Evolutionary conservation across 2,888 invertebrate species (phyloP).

Genomic region (Julus scandinavius): DNA sequence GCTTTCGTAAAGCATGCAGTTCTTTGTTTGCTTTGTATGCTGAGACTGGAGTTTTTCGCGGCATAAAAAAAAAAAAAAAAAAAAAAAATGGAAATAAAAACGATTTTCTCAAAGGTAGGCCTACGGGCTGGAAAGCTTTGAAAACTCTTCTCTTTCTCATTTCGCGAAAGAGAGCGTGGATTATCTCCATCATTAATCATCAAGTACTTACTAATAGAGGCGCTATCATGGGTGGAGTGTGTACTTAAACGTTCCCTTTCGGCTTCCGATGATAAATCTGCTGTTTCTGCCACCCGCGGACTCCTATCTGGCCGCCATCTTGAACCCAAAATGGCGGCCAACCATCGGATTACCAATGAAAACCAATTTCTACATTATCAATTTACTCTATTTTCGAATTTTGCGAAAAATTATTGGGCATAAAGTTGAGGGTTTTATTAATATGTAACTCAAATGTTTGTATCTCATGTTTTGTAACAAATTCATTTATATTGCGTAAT

Average conservation of each 20-base stretch:
- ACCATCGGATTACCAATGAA: too few species aligned
- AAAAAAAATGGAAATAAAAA: constrained; percentile 5
- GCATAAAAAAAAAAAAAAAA: too few species aligned
- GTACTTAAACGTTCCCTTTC: not conserved
- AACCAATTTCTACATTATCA: too few species aligned
- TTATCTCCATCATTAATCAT: constrained; percentile 18
- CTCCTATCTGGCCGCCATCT: not conserved
- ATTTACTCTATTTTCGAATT: not conserved
- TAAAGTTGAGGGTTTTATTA: too few species aligned
- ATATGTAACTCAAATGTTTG: too few species aligned
- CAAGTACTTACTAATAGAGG: constrained; percentile 4
- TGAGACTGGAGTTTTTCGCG: not conserved
- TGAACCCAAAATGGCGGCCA: not conserved
- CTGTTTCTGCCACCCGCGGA: not conserved
- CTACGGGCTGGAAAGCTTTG: constrained; percentile 3
- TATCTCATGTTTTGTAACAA: too few species aligned
- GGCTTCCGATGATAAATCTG: constrained; percentile 18
- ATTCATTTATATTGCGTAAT: too few species aligned
- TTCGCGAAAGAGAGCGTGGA: constrained; percentile 6
- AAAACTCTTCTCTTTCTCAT: not conserved
- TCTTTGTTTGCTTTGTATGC: constrained; percentile 1
- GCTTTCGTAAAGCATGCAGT: not conserved
- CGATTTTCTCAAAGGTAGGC: not conserved
- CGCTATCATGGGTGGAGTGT: not conserved
- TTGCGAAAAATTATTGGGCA: too few species aligned